Percentiles rank a stretch among this genome's conserved stretches.
Conservation (phyloP, 2,888 invertebrate species). For the Quadroppia sp. region DNA sequence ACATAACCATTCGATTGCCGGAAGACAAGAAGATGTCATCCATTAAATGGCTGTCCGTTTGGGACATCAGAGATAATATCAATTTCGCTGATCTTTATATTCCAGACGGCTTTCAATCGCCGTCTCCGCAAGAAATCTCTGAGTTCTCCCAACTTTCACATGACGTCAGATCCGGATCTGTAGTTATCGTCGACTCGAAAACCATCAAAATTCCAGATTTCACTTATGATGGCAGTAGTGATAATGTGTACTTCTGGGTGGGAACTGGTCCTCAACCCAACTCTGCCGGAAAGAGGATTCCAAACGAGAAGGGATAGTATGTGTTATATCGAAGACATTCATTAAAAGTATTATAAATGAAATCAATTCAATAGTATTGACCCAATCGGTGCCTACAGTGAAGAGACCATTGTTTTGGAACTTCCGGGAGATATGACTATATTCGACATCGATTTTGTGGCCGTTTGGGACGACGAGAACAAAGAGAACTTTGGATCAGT, state of each 20-base stretch:
- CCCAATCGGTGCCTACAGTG: conserved; percentile 77
- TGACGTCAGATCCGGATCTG: conserved; percentile 81
- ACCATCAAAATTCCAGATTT: conserved; percentile 87
- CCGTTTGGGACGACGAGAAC: conserved; percentile 84
- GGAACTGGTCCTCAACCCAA: conserved; percentile 46
- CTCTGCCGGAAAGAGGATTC: conserved; percentile 71
- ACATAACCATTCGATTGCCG: conserved; percentile 77
- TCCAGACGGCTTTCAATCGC: conserved; percentile 69
- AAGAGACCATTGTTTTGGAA: conserved; percentile 86
- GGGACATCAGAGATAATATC: conserved; percentile 86
- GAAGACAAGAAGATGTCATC: conserved; percentile 76
- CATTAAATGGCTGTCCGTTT: conserved; percentile 85
- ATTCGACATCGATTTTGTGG: conserved; percentile 85
- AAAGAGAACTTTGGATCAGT: conserved; percentile 87
- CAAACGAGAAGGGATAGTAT: conserved; percentile 89
- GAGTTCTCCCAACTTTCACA: conserved; percentile 82
- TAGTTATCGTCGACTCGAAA: conserved; percentile 82
- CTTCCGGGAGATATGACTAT: conserved; percentile 77
- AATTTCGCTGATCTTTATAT: conserved; percentile 83
- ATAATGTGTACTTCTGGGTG: conserved; percentile 53
- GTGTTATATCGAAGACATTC: too few species aligned
- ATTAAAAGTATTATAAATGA: too few species aligned
- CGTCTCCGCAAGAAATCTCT: conserved; percentile 72
- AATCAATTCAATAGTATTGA: too few species aligned
- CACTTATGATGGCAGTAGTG: conserved; percentile 85